Conservation (phyloP, 2,888 invertebrate genomes). For the Drosophila demipolita region DNA sequence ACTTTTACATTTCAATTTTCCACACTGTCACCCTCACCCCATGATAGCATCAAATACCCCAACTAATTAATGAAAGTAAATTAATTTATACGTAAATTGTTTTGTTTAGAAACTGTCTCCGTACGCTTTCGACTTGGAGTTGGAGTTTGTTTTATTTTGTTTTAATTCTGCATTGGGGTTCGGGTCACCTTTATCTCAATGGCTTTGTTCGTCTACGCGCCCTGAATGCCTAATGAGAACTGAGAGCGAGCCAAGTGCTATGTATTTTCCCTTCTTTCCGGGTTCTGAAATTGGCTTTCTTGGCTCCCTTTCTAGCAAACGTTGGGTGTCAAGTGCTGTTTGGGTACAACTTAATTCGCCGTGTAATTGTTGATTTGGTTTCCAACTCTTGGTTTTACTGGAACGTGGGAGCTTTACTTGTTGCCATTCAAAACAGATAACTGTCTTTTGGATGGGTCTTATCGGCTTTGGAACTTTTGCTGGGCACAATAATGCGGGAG, state of each 20-base stretch:
- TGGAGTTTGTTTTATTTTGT: slow-evolving; percentile 15
- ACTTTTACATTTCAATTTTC: slow-evolving; percentile 66
- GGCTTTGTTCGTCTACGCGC: slow-evolving; percentile 63
- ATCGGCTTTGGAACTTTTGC: slow-evolving; percentile 29
- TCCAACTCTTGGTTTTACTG: slow-evolving; percentile 63
- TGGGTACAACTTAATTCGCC: slow-evolving; percentile 58
- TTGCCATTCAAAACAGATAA: slow-evolving; percentile 43
- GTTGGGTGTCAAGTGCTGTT: slow-evolving; percentile 49
- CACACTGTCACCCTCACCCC: slow-evolving; percentile 69
- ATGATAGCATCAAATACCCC: slow-evolving; percentile 67
- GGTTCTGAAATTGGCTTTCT: slow-evolving; percentile 40
- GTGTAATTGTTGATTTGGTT: slow-evolving; percentile 66
- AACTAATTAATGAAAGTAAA: slow-evolving; percentile 84
- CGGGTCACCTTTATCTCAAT: slow-evolving; percentile 61
- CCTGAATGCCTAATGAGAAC: slow-evolving; percentile 71
- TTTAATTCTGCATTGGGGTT: slow-evolving; percentile 19
- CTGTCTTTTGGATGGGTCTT: slow-evolving; percentile 30
- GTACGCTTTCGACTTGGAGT: slow-evolving; percentile 7
- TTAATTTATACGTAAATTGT: slow-evolving; percentile 83
- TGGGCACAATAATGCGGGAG: slow-evolving; percentile 23
- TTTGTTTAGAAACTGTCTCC: slow-evolving; percentile 69
- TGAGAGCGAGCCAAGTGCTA: slow-evolving; percentile 21
- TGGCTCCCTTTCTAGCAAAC: not conserved
- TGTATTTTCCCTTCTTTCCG: slow-evolving; percentile 30
- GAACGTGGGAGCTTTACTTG: slow-evolving; percentile 75